phyloP scores from a whole-genome alignment of 2,888 invertebrate genomes.

The Conchocele bisecta region DNA sequence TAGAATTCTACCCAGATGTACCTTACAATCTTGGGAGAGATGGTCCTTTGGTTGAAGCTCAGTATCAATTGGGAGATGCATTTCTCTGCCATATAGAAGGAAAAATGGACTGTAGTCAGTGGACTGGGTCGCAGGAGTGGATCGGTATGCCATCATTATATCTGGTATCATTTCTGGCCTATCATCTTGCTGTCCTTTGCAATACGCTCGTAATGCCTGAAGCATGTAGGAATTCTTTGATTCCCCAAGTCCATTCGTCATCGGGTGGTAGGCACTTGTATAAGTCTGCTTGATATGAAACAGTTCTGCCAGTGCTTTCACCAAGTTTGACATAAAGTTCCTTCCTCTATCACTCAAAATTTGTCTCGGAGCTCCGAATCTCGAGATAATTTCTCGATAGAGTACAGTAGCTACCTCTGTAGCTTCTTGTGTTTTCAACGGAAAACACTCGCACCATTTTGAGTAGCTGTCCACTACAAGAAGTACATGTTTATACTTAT shows the following conservation, averaged over 20 bases:
- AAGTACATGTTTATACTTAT: constrained; percentile 46
- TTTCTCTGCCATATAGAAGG: constrained; percentile 42
- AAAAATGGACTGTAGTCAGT: constrained; percentile 33
- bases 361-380: constrained; percentile 30
- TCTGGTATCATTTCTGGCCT: constrained; percentile 46
- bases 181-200: constrained; percentile 36
- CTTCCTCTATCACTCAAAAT: constrained; percentile 37
- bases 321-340: constrained; percentile 40
- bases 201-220: constrained; percentile 47
- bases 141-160: constrained; percentile 54
- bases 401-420: constrained; percentile 40
- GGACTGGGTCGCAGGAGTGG: constrained; percentile 51
- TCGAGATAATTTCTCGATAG: constrained; percentile 28
- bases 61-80: constrained; percentile 38
- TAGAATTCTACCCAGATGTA: constrained; percentile 1
- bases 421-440: constrained; percentile 21
- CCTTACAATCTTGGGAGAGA: constrained; percentile 4
- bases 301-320: constrained; percentile 34
- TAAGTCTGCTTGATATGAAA: constrained; percentile 19
- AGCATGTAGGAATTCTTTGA: constrained; percentile 49
- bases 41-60: constrained; percentile 19
- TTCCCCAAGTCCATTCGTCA: constrained; percentile 47
- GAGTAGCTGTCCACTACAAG: constrained; percentile 51
- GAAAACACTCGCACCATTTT: constrained; percentile 47
- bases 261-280: constrained; percentile 51